Conservation (phyloP, 2,113 vertebrate genomes). For the Engraulis encrasicolus region DNA sequence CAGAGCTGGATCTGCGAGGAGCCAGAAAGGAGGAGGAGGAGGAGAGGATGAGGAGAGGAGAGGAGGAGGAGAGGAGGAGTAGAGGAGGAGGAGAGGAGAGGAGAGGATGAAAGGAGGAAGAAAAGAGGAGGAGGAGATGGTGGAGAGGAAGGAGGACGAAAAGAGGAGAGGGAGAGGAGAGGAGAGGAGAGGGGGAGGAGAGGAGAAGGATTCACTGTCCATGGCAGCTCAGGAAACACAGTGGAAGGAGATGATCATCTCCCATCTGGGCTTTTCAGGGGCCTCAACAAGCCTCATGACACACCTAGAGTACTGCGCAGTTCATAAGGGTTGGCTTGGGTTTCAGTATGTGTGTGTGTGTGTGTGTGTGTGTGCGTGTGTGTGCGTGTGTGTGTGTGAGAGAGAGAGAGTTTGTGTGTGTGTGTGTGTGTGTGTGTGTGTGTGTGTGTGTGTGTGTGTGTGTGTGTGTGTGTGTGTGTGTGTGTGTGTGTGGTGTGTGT, state of each 20-base stretch:
- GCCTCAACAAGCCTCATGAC: slow-evolving; percentile 10
- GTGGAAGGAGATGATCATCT: slow-evolving; percentile 1
- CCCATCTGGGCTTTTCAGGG: neutral
- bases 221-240: slow-evolving; percentile 16
- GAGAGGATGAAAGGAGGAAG: neutral
- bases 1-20: slow-evolving; percentile 31
- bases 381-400: slow-evolving; percentile 22
- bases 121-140: neutral
- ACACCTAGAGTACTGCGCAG: neutral
- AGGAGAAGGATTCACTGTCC: neutral
- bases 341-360: too few relatives aligned
- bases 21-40: neutral
- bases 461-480: too few relatives aligned
- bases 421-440: neutral
- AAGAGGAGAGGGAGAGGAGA: neutral
- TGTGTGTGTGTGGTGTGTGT: neutral
- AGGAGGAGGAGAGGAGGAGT: neutral
- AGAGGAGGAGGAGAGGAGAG: neutral
- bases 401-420: too few relatives aligned
- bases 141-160: neutral
- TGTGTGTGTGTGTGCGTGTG: slow-evolving; percentile 17
- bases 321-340: neutral
- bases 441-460: neutral
- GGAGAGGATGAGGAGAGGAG: neutral
- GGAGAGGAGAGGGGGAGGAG: neutral